A percentile compares a stretch with the other conserved stretches of the same genome.
These are phyloP conservation scores for Erinaceus europaeus DNA, from an alignment of 2,113 vertebrate genomes.

Conservation along the genomic window DNA sequence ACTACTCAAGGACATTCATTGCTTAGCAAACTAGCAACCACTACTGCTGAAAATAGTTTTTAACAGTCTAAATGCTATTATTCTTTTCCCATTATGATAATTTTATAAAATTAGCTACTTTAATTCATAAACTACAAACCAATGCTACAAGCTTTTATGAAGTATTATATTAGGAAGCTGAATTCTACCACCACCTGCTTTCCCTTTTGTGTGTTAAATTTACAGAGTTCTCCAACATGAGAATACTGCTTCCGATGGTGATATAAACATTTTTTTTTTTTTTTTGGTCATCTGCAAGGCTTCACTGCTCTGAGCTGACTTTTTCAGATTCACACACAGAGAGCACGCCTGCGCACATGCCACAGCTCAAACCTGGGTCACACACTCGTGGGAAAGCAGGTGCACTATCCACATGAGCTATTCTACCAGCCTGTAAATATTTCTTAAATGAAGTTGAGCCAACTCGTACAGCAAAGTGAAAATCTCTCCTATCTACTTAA, in stretches of 20 bases:
- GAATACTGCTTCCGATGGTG: conserved; percentile 35
- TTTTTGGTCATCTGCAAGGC: no score
- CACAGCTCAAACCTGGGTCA: no score
- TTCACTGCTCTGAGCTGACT: no score
- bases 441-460: conserved; percentile 41
- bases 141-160: conserved; percentile 58
- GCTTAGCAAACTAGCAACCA: conserved; percentile 45
- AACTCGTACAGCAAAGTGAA: conserved; percentile 43
- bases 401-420: no score
- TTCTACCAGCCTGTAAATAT: no score
- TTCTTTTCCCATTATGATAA: conserved; percentile 64
- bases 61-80: conserved; percentile 57
- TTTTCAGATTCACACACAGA: no score
- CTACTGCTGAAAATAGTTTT: conserved; percentile 61
- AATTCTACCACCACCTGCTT: conserved; percentile 53
- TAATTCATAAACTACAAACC: conserved; percentile 69
- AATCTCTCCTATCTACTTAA: conserved; percentile 3
- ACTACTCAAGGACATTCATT: conserved; percentile 35
- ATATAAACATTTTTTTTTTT: no score
- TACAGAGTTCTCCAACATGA: conserved; percentile 32
- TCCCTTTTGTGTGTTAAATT: conserved; percentile 55
- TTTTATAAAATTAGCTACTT: conserved; percentile 68
- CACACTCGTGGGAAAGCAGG: no score
- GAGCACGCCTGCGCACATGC: no score
- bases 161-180: conserved; percentile 56